Evolutionary conservation across 1,140 invertebrate species (phyloP).

Genomic region (Spodoptera litura): DNA sequence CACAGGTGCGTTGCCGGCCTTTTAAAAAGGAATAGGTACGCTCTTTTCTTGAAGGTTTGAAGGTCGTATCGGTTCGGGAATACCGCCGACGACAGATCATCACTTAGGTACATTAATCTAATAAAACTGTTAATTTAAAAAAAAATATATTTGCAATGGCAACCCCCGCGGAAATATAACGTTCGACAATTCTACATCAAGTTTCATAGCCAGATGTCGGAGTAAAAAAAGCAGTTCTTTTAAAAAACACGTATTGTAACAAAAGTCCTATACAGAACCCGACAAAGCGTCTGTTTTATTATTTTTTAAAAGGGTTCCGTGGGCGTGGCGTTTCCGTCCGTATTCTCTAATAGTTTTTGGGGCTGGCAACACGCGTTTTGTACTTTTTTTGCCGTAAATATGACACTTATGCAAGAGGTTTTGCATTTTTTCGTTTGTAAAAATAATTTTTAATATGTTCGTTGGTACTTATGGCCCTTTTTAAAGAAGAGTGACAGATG

Average conservation of each 20-base stretch:
- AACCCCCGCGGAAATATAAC: constrained; percentile 1
- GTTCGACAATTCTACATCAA: not conserved
- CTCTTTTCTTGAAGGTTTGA: no score
- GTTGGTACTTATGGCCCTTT: not conserved
- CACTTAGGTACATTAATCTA: no score
- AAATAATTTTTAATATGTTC: not conserved
- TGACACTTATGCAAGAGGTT: constrained; percentile 46
- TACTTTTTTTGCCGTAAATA: constrained; percentile 38
- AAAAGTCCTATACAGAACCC: constrained; percentile 43
- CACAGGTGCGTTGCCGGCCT: no score
- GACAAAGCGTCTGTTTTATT: constrained; percentile 46
- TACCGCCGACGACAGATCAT: no score
- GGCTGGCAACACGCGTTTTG: constrained; percentile 47
- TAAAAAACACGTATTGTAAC: constrained; percentile 45
- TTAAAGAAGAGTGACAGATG: no score
- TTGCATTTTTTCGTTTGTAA: constrained; percentile 38
- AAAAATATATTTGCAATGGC: not conserved
- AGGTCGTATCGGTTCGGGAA: no score
- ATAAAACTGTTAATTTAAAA: not conserved
- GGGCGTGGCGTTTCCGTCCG: constrained; percentile 47
- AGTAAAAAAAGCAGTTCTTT: constrained; percentile 29
- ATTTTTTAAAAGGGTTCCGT: constrained; percentile 52
- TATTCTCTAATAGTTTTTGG: constrained; percentile 48
- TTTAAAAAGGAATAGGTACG: no score
- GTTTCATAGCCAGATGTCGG: constrained; percentile 45